phyloP scores from a whole-genome alignment of 2,888 invertebrate genomes.

The Schizotus pectinicornis region DNA sequence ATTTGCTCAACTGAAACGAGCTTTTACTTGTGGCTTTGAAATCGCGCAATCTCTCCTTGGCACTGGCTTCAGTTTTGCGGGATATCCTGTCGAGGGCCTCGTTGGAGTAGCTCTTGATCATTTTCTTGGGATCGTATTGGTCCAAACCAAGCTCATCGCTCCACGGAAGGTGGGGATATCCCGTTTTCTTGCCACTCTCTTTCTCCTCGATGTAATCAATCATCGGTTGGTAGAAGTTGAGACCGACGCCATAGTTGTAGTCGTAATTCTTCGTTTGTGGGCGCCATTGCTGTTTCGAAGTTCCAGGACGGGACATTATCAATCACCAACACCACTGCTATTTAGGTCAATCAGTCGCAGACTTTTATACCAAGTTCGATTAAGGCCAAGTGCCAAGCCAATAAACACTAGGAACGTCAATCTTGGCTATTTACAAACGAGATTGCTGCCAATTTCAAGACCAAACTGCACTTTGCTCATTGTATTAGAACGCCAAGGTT shows the following conservation, averaged over 20 bases:
- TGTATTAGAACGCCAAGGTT: conserved; percentile 19
- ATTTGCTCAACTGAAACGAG: conserved; percentile 67
- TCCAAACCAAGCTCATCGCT: conserved; percentile 72
- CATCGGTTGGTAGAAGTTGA: conserved; percentile 88
- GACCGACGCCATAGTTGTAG: conserved; percentile 83
- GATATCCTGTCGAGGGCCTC: conserved; percentile 72
- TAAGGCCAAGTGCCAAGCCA: conserved; percentile 43
- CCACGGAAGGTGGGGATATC: conserved; percentile 74
- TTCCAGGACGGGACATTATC: conserved; percentile 15
- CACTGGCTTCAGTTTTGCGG: conserved; percentile 70
- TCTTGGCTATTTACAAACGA: conserved; percentile 13
- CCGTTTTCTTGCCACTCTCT: conserved; percentile 57
- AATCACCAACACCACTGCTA: conserved; percentile 30
- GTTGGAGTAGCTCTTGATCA: conserved; percentile 70
- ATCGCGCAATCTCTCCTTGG: conserved; percentile 69
- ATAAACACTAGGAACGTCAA: conserved; percentile 29
- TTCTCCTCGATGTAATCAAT: conserved; percentile 81
- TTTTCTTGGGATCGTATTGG: conserved; percentile 70
- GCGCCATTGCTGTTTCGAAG: conserved; percentile 48
- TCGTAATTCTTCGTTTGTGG: conserved; percentile 75
- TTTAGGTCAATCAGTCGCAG: conserved; percentile 25
- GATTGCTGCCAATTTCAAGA: conserved; percentile 16
- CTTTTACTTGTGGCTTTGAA: conserved; percentile 67
- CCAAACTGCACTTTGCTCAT: conserved; percentile 17
- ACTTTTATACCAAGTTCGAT: conserved; percentile 44